Conservation (phyloP, 2,888 invertebrate species). For the Baccha elongata region DNA sequence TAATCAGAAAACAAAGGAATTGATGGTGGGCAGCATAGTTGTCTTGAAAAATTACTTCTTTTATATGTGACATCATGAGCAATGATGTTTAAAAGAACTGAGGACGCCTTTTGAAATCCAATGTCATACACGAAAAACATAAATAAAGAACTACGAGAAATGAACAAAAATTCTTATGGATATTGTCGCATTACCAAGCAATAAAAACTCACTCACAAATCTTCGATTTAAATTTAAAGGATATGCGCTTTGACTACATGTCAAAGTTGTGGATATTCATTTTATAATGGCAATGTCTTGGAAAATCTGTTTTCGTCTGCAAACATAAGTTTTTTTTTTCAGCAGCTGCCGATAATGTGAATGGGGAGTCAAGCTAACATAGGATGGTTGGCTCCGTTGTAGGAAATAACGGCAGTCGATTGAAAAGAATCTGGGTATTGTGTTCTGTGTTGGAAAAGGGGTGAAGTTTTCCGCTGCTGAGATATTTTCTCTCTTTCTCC, state of each 20-base stretch:
- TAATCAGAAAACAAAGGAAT: constrained; percentile 69
- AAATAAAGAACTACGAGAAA: constrained; percentile 28
- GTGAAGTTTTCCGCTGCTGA: constrained; percentile 41
- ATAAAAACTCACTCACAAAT: constrained; percentile 73
- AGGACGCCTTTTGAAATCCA: constrained; percentile 71
- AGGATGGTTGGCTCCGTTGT: too few species aligned
- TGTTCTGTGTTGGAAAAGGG: constrained; percentile 33
- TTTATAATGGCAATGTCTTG: constrained; percentile 67
- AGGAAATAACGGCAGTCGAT: constrained; percentile 64
- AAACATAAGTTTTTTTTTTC: constrained; percentile 69
- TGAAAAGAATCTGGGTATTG: constrained; percentile 57
- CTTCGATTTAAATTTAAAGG: constrained; percentile 74
- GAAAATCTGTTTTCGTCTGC: constrained; percentile 71
- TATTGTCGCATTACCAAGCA: constrained; percentile 74
- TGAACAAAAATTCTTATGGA: too few species aligned
- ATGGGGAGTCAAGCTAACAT: constrained; percentile 42
- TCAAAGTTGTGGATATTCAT: constrained; percentile 30
- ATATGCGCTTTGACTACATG: constrained; percentile 56
- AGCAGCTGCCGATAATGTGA: constrained; percentile 72
- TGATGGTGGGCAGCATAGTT: constrained; percentile 34
- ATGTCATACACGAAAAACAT: constrained; percentile 58
- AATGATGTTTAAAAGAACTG: constrained; percentile 28
- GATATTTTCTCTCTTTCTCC: neutral
- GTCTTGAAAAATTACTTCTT: constrained; percentile 53
- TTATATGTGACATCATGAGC: constrained; percentile 32